phyloP scores from a whole-genome alignment of 2,113 vertebrate genomes.

The Bujurquina vittata region DNA sequence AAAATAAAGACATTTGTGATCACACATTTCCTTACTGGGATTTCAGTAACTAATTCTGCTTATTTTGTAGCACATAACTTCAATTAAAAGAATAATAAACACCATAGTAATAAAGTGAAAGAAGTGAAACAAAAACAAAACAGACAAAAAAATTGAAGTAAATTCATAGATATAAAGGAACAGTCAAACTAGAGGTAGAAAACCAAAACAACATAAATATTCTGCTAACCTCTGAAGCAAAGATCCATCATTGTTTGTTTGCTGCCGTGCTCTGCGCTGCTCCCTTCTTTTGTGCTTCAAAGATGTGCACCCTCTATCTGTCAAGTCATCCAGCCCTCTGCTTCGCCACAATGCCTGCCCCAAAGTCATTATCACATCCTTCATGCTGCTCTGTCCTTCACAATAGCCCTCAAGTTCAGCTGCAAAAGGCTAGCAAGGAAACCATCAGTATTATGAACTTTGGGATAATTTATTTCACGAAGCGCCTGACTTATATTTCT shows the following conservation, averaged over 20 bases:
- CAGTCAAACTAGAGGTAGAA: not conserved
- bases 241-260: slow-evolving; percentile 36
- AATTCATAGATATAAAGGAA: not conserved
- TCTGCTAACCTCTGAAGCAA: slow-evolving; percentile 56
- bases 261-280: not conserved
- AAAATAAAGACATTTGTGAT: not conserved
- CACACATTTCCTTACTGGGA: not conserved
- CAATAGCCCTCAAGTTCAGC: not conserved
- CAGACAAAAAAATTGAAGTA: not conserved
- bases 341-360: not conserved
- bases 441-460: not conserved
- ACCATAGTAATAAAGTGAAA: not conserved
- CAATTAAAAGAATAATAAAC: not conserved
- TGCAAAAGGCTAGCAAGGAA: rapidly evolving
- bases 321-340: not conserved
- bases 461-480: not conserved
- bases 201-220: not conserved
- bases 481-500: not conserved
- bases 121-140: not conserved
- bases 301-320: not conserved
- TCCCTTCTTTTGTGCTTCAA: not conserved
- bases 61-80: not conserved
- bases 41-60: not conserved
- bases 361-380: not conserved
- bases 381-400: not conserved